Evolutionary conservation across 2,888 invertebrate species (phyloP).

Genomic region (Synergus japonicus): DNA sequence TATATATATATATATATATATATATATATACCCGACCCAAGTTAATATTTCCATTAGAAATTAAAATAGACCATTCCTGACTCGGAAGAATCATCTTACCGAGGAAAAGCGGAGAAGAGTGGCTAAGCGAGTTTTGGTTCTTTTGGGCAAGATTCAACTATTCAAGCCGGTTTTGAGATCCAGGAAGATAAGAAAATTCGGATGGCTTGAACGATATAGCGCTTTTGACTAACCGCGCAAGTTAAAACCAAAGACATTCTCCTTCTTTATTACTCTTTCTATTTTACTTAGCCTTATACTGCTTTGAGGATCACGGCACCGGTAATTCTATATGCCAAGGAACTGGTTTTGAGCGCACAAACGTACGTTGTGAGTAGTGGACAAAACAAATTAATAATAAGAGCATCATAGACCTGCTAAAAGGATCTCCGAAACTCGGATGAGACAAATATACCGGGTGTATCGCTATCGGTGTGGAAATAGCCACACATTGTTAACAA

Average conservation of each 20-base stretch:
- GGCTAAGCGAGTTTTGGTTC: background rate
- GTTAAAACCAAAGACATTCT: slow-evolving; percentile 46
- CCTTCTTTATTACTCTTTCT: slow-evolving; percentile 43
- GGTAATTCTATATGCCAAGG: slow-evolving; percentile 54
- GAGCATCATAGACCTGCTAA: slow-evolving; percentile 58
- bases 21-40: no score
- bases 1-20: no score
- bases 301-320: slow-evolving; percentile 48
- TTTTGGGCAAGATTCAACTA: background rate
- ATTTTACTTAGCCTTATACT: slow-evolving; percentile 22
- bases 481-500: no score
- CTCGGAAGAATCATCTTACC: no score
- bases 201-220: slow-evolving; percentile 46
- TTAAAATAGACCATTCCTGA: no score
- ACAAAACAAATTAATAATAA: slow-evolving; percentile 73
- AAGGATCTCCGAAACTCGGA: slow-evolving; percentile 43
- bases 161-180: slow-evolving; percentile 55
- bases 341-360: slow-evolving; percentile 66
- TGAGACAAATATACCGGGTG: slow-evolving; percentile 46
- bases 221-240: slow-evolving; percentile 51
- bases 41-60: no score
- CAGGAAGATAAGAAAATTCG: slow-evolving; percentile 57
- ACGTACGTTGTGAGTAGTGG: slow-evolving; percentile 63
- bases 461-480: background rate
- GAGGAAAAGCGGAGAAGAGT: no score